These are phyloP conservation scores for Anhinga rufa DNA, from an alignment of 2,113 vertebrate genomes.

Conservation along the genomic window DNA sequence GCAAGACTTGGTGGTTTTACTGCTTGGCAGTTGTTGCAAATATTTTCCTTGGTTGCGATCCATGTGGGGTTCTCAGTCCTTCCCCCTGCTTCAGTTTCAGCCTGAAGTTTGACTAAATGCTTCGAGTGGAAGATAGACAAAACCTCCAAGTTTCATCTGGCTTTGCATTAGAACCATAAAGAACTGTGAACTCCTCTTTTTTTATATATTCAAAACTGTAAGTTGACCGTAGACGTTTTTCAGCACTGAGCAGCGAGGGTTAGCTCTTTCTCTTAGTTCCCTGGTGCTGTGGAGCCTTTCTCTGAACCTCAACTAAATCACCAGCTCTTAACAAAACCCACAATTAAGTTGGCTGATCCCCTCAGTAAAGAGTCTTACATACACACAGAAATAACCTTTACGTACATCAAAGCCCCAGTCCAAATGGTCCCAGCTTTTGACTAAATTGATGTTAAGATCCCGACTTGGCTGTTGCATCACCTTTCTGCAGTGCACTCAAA, in stretches of 20 bases:
- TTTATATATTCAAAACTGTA: not conserved
- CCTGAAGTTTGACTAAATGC: not conserved
- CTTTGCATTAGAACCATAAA: not conserved
- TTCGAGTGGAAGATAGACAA: not conserved
- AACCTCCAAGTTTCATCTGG: not conserved
- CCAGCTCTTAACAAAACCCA: conserved; percentile 38
- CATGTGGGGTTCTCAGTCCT: not conserved
- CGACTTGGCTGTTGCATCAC: conserved; percentile 35
- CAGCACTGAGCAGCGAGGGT: not conserved
- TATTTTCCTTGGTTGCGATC: not conserved
- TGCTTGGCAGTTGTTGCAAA: not conserved
- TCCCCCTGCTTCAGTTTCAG: not conserved
- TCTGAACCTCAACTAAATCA: conserved; percentile 47
- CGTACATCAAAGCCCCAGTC: conserved; percentile 22
- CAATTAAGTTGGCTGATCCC: conserved; percentile 42
- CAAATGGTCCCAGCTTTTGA: conserved; percentile 33
- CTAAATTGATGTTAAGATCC: conserved; percentile 54
- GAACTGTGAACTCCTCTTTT: not conserved
- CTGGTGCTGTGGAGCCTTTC: not conserved
- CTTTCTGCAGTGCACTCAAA: conserved; percentile 49
- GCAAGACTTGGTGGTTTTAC: not conserved
- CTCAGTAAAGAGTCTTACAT: not conserved
- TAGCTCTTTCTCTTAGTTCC: conserved; percentile 1
- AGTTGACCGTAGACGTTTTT: not conserved
- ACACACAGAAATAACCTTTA: conserved; percentile 40